phyloP scores from a whole-genome alignment of 2,113 vertebrate species.

The Paracanthobrama guichenoti region DNA sequence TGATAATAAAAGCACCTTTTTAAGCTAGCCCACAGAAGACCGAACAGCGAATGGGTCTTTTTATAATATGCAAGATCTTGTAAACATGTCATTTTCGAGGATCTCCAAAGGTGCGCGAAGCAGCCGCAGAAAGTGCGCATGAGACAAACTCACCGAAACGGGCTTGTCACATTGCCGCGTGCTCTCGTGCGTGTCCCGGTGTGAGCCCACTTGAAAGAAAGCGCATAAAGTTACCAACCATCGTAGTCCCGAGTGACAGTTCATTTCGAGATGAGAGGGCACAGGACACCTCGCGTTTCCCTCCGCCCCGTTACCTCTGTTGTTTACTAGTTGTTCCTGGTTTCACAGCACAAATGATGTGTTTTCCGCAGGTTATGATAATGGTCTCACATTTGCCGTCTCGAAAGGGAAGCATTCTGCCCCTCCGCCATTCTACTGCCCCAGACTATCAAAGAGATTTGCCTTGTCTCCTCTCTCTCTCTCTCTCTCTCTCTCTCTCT shows the following conservation, averaged over 20 bases:
- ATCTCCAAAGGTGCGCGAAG: not conserved
- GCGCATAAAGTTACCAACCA: slow-evolving; percentile 73
- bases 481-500: not conserved
- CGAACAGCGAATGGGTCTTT: not conserved
- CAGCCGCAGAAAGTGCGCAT: not conserved
- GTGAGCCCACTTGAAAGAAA: slow-evolving; percentile 71
- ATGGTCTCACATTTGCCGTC: slow-evolving; percentile 68
- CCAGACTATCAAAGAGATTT: slow-evolving; percentile 28
- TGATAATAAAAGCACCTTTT: slow-evolving; percentile 7
- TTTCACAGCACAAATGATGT: slow-evolving; percentile 13
- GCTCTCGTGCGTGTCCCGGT: slow-evolving; percentile 71
- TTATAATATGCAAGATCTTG: not conserved
- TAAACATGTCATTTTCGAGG: not conserved
- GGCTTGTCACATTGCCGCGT: slow-evolving; percentile 77
- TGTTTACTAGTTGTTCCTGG: slow-evolving; percentile 27
- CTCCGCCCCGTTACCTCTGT: slow-evolving; percentile 18
- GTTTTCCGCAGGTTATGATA: slow-evolving; percentile 57
- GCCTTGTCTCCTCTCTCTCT: not conserved
- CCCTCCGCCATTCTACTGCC: slow-evolving; percentile 63
- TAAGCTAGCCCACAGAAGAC: not conserved
- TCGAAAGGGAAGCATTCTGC: slow-evolving; percentile 66
- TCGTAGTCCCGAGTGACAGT: slow-evolving; percentile 69
- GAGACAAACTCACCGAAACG: slow-evolving; percentile 73
- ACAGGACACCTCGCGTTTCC: not conserved
- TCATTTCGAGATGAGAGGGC: slow-evolving; percentile 64